Base-by-base conservation (phyloP, 2,888 invertebrate genomes). In the Ophraella communa region DNA sequence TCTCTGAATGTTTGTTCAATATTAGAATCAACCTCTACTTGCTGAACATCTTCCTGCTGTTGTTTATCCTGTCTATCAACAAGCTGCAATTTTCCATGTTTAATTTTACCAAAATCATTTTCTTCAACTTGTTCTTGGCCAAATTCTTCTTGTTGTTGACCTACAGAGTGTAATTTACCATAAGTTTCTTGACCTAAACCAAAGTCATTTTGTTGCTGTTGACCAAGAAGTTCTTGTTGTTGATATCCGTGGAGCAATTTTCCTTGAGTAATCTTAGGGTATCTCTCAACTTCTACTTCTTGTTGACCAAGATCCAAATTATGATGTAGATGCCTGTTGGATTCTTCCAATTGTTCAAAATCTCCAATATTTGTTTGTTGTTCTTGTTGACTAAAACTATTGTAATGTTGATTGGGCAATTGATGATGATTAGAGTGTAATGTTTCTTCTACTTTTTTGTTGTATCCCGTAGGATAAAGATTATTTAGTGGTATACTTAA, bases 381-480 rank as follows among this genome's bases (percentile, higher is more conserved):
- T 44, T 24, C 14, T 47, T 24, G 61, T n/a, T 60, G 45, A 5
- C 60, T 61, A 44, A 49, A 65, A 44, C 49, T 18, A 14, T 39
- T 5, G 39, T 51, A 24, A 27, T 30, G 21, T 11, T 18, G 20
- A 20, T 10, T 3, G 2, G 4, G 44, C 18, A 3, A 2, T 11
- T 30, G 21, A 57, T 3, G 21, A 57, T 3, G 20, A 39, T 14
- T 24, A 27, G 18, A 14, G 17, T 14, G 14, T 5, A 14, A 39
- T 39, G 39, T 39, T 39, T 39, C 39, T 17, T 39, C 17, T 2
- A 39, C 2, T 39, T 39, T 39, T 17, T 39, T 39, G 14, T 39
- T 39, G 39, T 39, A 47, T 7, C 21, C 11, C 3, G 45, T 20
- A 44, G 17, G 18, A 27, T 8, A 30, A 30, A 10, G 30, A 30